Percentiles rank a stretch among this genome's conserved stretches.
Evolutionary conservation across 2,888 invertebrate genomes (phyloP).

Genomic region (Noctua janthina): DNA sequence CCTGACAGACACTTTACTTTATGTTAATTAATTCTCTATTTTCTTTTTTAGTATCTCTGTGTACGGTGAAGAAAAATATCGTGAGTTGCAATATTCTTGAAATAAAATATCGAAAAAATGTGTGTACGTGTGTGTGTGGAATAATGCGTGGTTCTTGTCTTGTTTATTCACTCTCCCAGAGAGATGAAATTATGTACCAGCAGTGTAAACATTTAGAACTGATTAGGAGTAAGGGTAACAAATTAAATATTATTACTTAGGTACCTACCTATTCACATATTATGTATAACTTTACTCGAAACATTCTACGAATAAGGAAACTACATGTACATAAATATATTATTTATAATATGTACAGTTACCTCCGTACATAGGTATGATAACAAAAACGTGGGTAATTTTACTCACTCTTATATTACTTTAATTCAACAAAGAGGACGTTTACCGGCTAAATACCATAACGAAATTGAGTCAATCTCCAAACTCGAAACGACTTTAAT

Average conservation of each 20-base stretch:
- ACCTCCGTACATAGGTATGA: not conserved
- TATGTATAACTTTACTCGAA: slow-evolving; percentile 1
- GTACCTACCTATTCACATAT: too few relatives aligned
- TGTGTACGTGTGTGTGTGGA: too few relatives aligned
- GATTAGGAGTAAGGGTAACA: too few relatives aligned
- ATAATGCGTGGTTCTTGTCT: not conserved
- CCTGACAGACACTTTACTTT: not conserved
- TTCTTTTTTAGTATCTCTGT: too few relatives aligned
- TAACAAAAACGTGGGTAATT: not conserved
- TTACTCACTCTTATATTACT: not conserved
- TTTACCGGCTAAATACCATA: not conserved
- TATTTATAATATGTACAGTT: not conserved
- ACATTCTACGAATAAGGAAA: slow-evolving; percentile 11
- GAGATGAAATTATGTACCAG: not conserved
- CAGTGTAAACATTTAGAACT: not conserved
- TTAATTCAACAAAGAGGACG: not conserved
- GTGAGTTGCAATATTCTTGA: too few relatives aligned
- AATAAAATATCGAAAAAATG: too few relatives aligned
- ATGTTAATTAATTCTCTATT: too few relatives aligned
- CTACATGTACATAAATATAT: not conserved
- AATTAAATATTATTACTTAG: too few relatives aligned
- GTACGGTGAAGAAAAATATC: too few relatives aligned
- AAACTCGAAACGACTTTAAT: not conserved
- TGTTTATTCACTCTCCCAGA: not conserved
- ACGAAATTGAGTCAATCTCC: not conserved